A percentile compares a stretch with the other conserved stretches of the same genome.
Evolutionary conservation across 1,140 invertebrate species (phyloP).

Genomic region (Bicyclus anynana): DNA sequence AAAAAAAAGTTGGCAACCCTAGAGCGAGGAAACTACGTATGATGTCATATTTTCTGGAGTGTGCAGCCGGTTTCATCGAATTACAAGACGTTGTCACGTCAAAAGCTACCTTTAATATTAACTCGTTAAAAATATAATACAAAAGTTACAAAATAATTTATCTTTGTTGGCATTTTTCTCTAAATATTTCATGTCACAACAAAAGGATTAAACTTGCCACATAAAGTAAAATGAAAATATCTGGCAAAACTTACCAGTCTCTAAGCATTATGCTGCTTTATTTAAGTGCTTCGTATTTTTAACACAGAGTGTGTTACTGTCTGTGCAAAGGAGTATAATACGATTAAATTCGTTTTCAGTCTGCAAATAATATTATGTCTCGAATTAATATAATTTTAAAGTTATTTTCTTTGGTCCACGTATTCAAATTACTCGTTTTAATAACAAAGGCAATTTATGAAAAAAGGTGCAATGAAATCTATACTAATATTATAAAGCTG

Average conservation of each 20-base stretch:
- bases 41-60: too few relatives aligned
- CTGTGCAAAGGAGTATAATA: constrained; percentile 5
- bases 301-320: constrained; percentile 5
- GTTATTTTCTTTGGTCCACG: not conserved
- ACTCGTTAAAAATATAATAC: not conserved
- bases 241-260: constrained; percentile 7
- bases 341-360: constrained; percentile 9
- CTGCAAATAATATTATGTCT: constrained; percentile 1
- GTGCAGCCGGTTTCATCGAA: too few relatives aligned
- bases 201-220: constrained; percentile 7
- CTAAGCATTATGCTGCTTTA: constrained; percentile 13
- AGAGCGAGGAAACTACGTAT: too few relatives aligned
- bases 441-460: too few relatives aligned
- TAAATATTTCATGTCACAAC: constrained; percentile 3
- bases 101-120: too few relatives aligned
- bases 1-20: too few relatives aligned
- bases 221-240: constrained; percentile 13
- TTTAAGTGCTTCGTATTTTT: constrained; percentile 14
- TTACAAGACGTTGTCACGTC: too few relatives aligned
- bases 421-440: not conserved
- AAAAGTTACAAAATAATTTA: not conserved
- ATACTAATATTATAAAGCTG: not conserved
- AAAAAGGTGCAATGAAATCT: too few relatives aligned
- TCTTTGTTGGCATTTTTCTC: not conserved
- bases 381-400: not conserved